These are phyloP conservation scores for Cebus imitator DNA, from an alignment of 2,113 vertebrate genomes.

Conservation along the genomic window DNA sequence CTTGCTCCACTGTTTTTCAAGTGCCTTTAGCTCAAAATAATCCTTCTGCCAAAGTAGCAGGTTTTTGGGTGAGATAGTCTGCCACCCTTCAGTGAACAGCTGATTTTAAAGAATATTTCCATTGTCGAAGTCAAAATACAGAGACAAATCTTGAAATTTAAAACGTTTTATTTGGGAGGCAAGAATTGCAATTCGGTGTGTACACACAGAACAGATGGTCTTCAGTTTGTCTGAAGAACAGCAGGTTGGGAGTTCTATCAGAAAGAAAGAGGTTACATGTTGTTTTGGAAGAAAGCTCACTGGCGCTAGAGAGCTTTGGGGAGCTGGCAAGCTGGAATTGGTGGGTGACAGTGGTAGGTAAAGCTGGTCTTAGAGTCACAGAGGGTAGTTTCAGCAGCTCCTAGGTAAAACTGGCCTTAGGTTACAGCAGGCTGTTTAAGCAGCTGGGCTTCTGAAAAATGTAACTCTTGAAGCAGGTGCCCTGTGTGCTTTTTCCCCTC, in stretches of 20 bases:
- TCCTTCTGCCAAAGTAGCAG: not conserved
- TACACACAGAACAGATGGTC: not conserved
- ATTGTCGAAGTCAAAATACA: not conserved
- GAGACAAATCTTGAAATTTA: not conserved
- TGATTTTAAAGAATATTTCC: not conserved
- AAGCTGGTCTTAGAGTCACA: not conserved
- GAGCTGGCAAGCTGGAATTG: not conserved
- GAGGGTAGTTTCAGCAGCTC: not conserved
- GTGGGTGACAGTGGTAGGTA: not conserved
- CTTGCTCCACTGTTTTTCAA: not conserved
- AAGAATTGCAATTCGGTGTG: not conserved
- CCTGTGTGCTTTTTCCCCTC: not conserved
- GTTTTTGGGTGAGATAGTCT: not conserved
- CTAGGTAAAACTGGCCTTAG: not conserved
- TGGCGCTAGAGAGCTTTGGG: not conserved
- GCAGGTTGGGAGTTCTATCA: not conserved
- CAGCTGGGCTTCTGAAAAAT: not conserved
- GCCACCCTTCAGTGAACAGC: not conserved
- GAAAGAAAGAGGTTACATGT: not conserved
- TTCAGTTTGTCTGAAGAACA: not conserved
- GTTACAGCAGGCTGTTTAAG: not conserved
- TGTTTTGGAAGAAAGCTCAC: not conserved
- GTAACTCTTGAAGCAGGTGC: not conserved
- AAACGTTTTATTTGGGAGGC: not conserved
- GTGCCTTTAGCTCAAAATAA: not conserved